Base-by-base conservation (phyloP, 2,113 vertebrate species). In the Neotragus pygmaeus region DNA sequence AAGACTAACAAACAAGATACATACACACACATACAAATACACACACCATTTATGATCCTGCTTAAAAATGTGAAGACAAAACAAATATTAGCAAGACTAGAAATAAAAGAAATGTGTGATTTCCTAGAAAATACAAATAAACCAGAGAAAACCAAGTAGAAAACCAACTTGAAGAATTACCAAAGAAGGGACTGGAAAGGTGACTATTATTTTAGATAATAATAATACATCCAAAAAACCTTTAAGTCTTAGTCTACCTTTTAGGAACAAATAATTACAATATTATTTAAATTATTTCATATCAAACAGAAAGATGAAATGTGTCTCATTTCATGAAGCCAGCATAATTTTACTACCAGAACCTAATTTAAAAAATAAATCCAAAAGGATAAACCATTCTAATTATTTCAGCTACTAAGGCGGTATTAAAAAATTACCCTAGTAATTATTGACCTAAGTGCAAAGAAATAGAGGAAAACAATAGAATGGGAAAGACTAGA, bases 331-430 rank as follows among this genome's bases (percentile, higher is more conserved):
- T 88, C 58, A 82, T 84, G 36, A 91, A 95, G 36, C 30, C 51
- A 88, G n/a, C 47, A 96, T 78, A 88, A 95, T n/a, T 90, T 90
- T 80, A 93, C 93, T 89, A 58, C 39, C 53, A 83, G 89, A 88
- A 96, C 1, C 39, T 86, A 93, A 93, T 55, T 57, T 16, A 10
- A 43, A 87, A 88, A 85, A 84, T 16, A 90, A 86, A 88, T 27
- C 8, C 53, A 28, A 60, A 88, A 33, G 7, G 39, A 33, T 75
- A 92, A 93, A 45, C n/a, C 27, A 51, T 94, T 39, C 51, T 93
- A 90, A 49, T 45, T 90, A 55, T 93, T 86, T 96, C n/a, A 64
- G 87, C 83, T 78, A 88, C 23, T 58, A 84, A 47, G 47, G 47
- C 49, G 88, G 60, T 16, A 91, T 78, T n/a, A 9, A 39, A 87